Conservation (phyloP, 2,888 invertebrate genomes). For the Seira musarum region DNA sequence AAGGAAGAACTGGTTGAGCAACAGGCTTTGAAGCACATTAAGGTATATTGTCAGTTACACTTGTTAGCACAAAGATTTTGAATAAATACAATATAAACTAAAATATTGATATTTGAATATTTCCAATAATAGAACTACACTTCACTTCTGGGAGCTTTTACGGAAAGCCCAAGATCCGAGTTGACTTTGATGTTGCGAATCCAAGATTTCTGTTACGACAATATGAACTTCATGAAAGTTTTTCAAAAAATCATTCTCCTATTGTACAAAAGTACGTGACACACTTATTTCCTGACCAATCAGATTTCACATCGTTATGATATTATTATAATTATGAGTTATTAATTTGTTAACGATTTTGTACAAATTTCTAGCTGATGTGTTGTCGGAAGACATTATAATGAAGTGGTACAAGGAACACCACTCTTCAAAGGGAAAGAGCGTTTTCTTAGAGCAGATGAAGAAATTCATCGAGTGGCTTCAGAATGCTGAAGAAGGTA, state of each 20-base stretch:
- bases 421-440: slow-evolving; percentile 94
- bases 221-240: slow-evolving; percentile 99
- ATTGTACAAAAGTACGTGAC: slow-evolving; percentile 88
- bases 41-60: slow-evolving; percentile 73
- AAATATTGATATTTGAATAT: no score
- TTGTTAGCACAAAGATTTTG: no score
- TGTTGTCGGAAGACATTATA: slow-evolving; percentile 95
- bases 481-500: slow-evolving; percentile 93
- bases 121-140: slow-evolving; percentile 85
- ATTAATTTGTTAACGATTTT: slow-evolving; percentile 25
- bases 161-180: slow-evolving; percentile 89
- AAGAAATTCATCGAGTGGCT: slow-evolving; percentile 98
- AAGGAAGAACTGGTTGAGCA: slow-evolving; percentile 97
- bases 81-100: no score
- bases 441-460: slow-evolving; percentile 98
- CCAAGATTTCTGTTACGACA: slow-evolving; percentile 98
- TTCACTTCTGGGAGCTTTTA: slow-evolving; percentile 88
- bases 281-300: not conserved
- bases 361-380: slow-evolving; percentile 85
- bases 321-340: slow-evolving; percentile 4
- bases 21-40: slow-evolving; percentile 92
- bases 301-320: not conserved
- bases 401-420: slow-evolving; percentile 97
- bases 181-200: slow-evolving; percentile 91
- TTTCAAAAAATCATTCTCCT: slow-evolving; percentile 97